Conservation (phyloP, 2,888 invertebrate genomes). For the Agrilus cyanescens region DNA sequence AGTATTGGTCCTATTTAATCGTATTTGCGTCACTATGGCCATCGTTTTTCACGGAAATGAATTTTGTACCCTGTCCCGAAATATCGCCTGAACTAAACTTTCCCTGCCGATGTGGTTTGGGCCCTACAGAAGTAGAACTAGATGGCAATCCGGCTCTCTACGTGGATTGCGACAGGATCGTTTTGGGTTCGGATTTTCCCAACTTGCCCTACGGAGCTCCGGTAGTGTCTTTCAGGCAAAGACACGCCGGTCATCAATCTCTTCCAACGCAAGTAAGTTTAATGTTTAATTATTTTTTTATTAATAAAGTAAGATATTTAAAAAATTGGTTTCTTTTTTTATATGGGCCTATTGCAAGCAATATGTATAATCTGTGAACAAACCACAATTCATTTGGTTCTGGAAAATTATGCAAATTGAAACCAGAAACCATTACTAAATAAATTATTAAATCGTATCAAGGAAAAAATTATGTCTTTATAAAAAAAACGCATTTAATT, state of each 20-base stretch:
- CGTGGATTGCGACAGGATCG: slow-evolving; percentile 74
- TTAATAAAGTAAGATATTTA: too few species aligned
- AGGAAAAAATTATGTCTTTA: too few species aligned
- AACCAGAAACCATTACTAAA: too few species aligned
- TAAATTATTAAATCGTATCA: too few species aligned
- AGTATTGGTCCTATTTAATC: slow-evolving; percentile 10
- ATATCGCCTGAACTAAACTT: slow-evolving; percentile 62
- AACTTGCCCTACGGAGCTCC: slow-evolving; percentile 67
- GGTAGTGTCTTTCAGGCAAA: slow-evolving; percentile 67
- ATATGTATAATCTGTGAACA: too few species aligned
- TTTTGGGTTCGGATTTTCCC: slow-evolving; percentile 69
- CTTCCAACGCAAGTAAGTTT: slow-evolving; percentile 58
- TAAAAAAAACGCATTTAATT: too few species aligned
- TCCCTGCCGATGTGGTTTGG: slow-evolving; percentile 53
- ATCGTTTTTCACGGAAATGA: slow-evolving; percentile 12
- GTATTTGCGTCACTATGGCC: slow-evolving; percentile 9
- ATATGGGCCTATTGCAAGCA: slow-evolving; percentile 6
- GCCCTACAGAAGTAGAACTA: slow-evolving; percentile 37
- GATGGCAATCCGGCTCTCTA: slow-evolving; percentile 43
- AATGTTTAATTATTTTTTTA: too few species aligned
- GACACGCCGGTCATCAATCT: slow-evolving; percentile 68
- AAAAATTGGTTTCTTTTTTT: neutral
- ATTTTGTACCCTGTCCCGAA: slow-evolving; percentile 54
- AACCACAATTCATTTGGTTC: too few species aligned
- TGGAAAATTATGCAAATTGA: too few species aligned